Conservation (phyloP, 2,113 vertebrate genomes). For the Phalacrocorax brasilianus region DNA sequence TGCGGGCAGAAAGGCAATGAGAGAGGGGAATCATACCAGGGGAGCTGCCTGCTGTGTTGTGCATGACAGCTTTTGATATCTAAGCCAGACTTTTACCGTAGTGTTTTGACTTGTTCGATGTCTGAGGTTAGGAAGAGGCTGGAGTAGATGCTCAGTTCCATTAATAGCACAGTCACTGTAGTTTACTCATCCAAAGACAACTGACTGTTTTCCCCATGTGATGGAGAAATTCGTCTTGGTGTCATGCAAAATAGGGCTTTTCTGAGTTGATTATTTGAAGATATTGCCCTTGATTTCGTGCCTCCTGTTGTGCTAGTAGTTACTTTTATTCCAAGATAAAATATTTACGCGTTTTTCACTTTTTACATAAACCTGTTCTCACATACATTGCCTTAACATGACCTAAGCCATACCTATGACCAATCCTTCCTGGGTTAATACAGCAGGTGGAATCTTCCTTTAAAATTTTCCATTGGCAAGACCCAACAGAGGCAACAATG, state of each 20-base stretch:
- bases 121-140: background rate
- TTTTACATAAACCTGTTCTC: background rate
- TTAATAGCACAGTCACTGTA: background rate
- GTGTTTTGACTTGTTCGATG: background rate
- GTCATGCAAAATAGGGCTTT: background rate
- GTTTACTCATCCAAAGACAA: background rate
- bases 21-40: background rate
- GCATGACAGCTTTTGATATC: rapidly evolving
- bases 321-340: background rate
- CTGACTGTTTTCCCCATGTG: background rate
- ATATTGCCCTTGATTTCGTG: background rate
- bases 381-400: rapidly evolving
- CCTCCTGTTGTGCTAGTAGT: background rate
- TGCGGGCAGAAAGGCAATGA: background rate
- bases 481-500: background rate
- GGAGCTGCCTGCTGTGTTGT: background rate
- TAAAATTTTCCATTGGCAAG: background rate
- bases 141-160: background rate
- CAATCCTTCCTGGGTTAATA: background rate
- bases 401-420: background rate
- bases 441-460: background rate
- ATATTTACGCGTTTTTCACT: background rate
- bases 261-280: background rate
- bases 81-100: background rate
- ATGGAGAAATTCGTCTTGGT: background rate